Evolutionary conservation across 2,888 invertebrate genomes (phyloP).

Genomic region (Euclidia mi): DNA sequence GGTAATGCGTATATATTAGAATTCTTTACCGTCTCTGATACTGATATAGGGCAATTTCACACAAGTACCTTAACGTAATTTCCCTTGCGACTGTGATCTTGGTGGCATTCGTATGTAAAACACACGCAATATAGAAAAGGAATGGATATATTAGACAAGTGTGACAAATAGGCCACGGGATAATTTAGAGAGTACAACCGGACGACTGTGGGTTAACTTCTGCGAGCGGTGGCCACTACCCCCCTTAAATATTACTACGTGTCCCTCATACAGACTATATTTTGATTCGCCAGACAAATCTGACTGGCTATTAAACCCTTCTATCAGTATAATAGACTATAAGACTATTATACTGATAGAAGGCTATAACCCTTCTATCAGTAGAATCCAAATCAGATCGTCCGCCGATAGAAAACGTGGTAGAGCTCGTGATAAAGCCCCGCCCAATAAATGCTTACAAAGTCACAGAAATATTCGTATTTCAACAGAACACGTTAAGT

Average conservation of each 20-base stretch:
- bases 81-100: conserved; percentile 49
- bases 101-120: conserved; percentile 28
- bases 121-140: conserved; percentile 21
- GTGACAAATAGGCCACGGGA: conserved; percentile 40
- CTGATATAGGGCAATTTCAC: conserved; percentile 45
- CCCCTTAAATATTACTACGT: conserved; percentile 67
- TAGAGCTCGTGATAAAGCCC: conserved; percentile 40
- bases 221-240: conserved; percentile 47
- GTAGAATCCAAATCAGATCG: conserved; percentile 55
- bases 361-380: conserved; percentile 65
- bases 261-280: conserved; percentile 57
- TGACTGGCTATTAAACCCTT: conserved; percentile 61
- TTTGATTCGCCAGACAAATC: conserved; percentile 35
- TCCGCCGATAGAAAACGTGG: conserved; percentile 38
- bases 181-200: conserved; percentile 39
- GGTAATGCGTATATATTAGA: conserved; percentile 27
- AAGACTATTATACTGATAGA: no score
- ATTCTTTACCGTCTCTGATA: conserved; percentile 33
- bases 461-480: conserved; percentile 60
- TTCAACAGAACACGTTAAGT: conserved; percentile 59
- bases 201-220: conserved; percentile 59
- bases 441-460: conserved; percentile 62
- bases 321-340: conserved; percentile 60
- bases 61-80: conserved; percentile 53
- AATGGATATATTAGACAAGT: conserved; percentile 43